phyloP scores from a whole-genome alignment of 2,797 vertebrate species.

The Microhierax caerulescens region DNA sequence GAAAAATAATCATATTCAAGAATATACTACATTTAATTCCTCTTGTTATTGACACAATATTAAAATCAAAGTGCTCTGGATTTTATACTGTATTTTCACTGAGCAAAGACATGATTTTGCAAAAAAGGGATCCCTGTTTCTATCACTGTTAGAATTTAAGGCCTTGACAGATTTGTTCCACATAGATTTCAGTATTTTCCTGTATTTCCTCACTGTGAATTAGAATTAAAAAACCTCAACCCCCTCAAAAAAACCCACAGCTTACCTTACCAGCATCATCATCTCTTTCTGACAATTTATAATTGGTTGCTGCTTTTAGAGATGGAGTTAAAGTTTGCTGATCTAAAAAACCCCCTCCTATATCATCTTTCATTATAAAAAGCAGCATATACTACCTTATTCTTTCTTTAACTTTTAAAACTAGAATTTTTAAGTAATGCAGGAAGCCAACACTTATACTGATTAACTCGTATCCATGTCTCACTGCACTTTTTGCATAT shows the following conservation, averaged over 20 bases:
- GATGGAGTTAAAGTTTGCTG: neutral
- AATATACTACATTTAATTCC: neutral
- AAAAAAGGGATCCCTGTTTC: neutral
- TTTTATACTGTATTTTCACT: neutral
- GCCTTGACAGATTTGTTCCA: neutral
- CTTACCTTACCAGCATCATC: neutral
- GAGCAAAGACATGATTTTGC: neutral
- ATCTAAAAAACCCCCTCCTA: neutral
- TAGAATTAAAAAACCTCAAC: neutral
- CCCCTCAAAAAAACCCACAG: neutral
- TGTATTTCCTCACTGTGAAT: neutral
- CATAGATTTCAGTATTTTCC: neutral
- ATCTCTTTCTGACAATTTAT: neutral
- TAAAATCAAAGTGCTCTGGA: neutral
- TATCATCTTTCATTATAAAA: neutral
- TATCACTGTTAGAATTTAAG: neutral
- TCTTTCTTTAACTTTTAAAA: neutral
- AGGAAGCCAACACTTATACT: neutral
- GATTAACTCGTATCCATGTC: neutral
- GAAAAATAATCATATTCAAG: neutral
- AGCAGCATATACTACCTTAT: neutral
- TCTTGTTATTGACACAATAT: neutral
- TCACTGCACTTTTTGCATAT: neutral
- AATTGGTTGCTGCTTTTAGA: neutral
- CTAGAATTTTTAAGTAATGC: neutral